Evolutionary conservation across 2,797 vertebrate species (phyloP).

Genomic region (Bryconaethiops microstoma): DNA sequence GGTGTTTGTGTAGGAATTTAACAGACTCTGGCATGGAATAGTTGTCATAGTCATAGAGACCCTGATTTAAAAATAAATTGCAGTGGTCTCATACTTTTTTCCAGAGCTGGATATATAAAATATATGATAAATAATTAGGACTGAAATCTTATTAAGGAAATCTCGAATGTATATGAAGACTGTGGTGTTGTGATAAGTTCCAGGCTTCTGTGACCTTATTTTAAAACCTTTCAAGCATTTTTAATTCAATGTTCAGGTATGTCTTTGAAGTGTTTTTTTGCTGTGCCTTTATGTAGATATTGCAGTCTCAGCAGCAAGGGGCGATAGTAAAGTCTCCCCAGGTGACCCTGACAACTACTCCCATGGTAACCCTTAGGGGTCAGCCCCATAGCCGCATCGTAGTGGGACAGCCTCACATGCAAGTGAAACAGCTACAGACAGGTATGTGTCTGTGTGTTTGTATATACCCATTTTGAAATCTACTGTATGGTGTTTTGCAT

Average conservation of each 20-base stretch:
- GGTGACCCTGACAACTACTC: conserved; percentile 86
- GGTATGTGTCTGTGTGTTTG: conserved; percentile 69
- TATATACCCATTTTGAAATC: not conserved
- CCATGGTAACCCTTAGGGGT: conserved; percentile 89
- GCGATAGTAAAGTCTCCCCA: conserved; percentile 88
- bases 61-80: too few relatives aligned
- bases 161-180: not conserved
- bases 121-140: too few relatives aligned
- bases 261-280: not conserved
- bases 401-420: conserved; percentile 86
- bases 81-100: too few relatives aligned
- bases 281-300: conserved; percentile 74
- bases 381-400: conserved; percentile 89
- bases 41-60: too few relatives aligned
- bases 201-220: not conserved
- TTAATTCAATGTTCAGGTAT: not conserved
- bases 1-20: too few relatives aligned
- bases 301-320: conserved; percentile 86
- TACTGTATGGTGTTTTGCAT: not conserved
- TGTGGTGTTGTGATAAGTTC: not conserved
- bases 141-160: not conserved
- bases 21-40: too few relatives aligned
- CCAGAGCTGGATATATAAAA: too few relatives aligned
- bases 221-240: not conserved
- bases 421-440: conserved; percentile 89